Percentiles rank a stretch among this genome's conserved stretches.
phyloP scores from a whole-genome alignment of 2,888 invertebrate species.

The Erannis defoliaria region DNA sequence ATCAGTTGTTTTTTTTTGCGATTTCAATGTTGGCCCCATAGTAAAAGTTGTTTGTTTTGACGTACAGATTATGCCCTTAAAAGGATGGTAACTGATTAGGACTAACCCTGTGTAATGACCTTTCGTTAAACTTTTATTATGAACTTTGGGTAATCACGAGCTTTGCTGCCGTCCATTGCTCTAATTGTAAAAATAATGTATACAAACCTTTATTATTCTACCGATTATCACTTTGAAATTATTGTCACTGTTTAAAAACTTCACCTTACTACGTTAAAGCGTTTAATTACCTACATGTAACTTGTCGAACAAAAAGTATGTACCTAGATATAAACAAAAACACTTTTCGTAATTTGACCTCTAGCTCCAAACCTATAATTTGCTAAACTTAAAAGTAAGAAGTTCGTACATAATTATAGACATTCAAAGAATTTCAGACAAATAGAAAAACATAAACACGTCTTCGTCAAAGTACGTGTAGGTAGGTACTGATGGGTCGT shows the following conservation, averaged over 20 bases:
- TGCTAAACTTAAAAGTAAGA: background rate
- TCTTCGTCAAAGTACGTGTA: too few species aligned
- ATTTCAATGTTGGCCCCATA: too few species aligned
- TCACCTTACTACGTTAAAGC: background rate
- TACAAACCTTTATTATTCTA: slow-evolving; percentile 46
- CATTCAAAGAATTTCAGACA: too few species aligned
- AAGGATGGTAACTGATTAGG: too few species aligned
- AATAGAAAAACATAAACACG: background rate
- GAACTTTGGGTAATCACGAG: slow-evolving; percentile 60
- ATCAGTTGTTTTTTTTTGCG: too few species aligned
- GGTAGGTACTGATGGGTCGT: too few species aligned
- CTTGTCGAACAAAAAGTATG: background rate
- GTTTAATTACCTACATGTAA: background rate
- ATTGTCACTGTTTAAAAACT: background rate
- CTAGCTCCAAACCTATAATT: background rate
- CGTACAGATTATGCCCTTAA: too few species aligned
- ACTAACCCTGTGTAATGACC: too few species aligned
- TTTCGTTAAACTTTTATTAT: slow-evolving; percentile 43
- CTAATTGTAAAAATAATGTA: slow-evolving; percentile 50
- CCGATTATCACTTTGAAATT: slow-evolving; percentile 37
- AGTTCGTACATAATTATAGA: too few species aligned
- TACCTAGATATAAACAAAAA: background rate
- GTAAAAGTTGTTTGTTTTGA: too few species aligned
- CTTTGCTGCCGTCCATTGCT: slow-evolving; percentile 80
- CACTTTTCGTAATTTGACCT: background rate